Conservation (phyloP, 2,113 vertebrate species). For the Paralichthys olivaceus region DNA sequence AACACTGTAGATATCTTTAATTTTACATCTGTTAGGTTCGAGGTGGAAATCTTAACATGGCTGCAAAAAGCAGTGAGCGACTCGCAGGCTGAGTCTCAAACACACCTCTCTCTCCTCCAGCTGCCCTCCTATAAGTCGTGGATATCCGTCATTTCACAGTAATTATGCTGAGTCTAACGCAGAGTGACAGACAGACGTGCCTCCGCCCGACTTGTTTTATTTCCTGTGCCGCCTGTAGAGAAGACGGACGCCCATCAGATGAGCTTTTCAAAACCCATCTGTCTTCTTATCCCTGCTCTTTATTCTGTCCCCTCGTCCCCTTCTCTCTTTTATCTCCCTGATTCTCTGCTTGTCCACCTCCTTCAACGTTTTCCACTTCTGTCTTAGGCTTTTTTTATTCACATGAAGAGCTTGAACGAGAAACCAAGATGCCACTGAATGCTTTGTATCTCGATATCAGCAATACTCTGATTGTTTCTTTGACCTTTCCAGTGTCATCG, state of each 20-base stretch:
- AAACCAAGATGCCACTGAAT: not conserved
- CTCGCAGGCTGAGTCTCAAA: constrained; percentile 74
- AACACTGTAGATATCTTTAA: constrained; percentile 14
- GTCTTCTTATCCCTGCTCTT: constrained; percentile 40
- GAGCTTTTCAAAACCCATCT: constrained; percentile 58
- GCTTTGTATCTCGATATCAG: constrained; percentile 9
- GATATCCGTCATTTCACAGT: constrained; percentile 79
- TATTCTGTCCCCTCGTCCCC: constrained; percentile 23
- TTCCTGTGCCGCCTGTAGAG: constrained; percentile 47
- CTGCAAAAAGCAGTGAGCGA: constrained; percentile 54
- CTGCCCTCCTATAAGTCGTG: constrained; percentile 61
- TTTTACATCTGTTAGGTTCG: constrained; percentile 28
- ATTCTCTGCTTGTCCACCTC: constrained; percentile 29
- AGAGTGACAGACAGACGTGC: constrained; percentile 74
- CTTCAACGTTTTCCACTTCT: not conserved
- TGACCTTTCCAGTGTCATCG: constrained; percentile 30
- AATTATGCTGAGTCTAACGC: constrained; percentile 80
- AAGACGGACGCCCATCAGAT: constrained; percentile 54
- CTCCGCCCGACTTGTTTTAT: constrained; percentile 61
- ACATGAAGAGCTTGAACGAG: not conserved
- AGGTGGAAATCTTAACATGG: constrained; percentile 19
- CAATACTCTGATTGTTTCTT: constrained; percentile 12
- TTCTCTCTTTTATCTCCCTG: constrained; percentile 25
- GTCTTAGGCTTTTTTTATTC: constrained; percentile 25
- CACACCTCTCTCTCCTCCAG: constrained; percentile 53